Base-by-base conservation (phyloP, 1,140 invertebrate species). In the Pogonomyrmex barbatus region DNA sequence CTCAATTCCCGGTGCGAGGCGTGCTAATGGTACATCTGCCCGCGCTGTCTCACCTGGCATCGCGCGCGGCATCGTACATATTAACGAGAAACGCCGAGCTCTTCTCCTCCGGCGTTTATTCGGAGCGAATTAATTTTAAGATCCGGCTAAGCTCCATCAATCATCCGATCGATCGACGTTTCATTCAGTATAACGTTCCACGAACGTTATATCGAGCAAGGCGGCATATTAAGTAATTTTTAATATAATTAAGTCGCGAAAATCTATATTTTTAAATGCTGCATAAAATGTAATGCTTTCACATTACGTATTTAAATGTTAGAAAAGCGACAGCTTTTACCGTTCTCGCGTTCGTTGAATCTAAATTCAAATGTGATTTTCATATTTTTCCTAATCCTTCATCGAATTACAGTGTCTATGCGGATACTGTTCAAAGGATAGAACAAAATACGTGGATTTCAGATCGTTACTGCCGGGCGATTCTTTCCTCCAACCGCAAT, bases 1-100 rank as follows among this genome's bases (percentile, higher is more conserved):
- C 89, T 88, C 91, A 85, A 90, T 89, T 89, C 86, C 85, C 83
- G 33, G 24, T 14, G 60, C 77, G 68, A 82, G 73, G 70, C 73
- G 62, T 67, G 77, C 84, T 92, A 88, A 88, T 86, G 85, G 73
- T 71, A 71, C 75, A 77, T 86, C 54, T 78, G 52, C 63, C 68
- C 42, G 39, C 30, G 17, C 50, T 75, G 67, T 86, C 76, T 79
- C 75, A 4, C 24, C 24, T 36, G 9, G 56, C 62, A 70, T 75
- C 56, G 45, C 47, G 45, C 47, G 10, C 42, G 58, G 62, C 70
- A 54, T 62, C 84, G 62, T 85, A 79, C 36, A 58, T 68, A 62
- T 86, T 81, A 68, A 85, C 82, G 78, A 76, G 85, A 76, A 76
- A 56, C 58, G 39, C 24, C 52, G 75, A 39, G 62, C 75, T 54